Evolutionary conservation across 2,113 vertebrate species (phyloP), one percentile per base, ranked within the genome.

Genomic region (Hippocampus abdominalis): DNA sequence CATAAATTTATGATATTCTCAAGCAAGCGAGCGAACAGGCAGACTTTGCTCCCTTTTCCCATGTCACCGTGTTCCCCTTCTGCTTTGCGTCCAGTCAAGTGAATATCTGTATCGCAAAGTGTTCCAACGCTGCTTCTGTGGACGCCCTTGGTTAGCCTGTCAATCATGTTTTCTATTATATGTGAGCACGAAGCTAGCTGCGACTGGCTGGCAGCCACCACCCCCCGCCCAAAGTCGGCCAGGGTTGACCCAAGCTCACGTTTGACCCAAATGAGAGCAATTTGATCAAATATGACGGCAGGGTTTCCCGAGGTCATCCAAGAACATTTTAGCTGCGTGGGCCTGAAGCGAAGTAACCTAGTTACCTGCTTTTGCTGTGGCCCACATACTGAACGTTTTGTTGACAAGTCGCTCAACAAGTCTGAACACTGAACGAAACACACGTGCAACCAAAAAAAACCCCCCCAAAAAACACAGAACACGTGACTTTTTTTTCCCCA

Each of bases 41-140:
- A 29, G 49, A 68, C 66, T 40, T 56, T 66, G 53, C 48, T 36
- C 13, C 60, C 51, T 53, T 23, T 10, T 51, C 21, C 16, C 44
- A 46, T 25, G 9, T 48, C 1, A 68, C 18, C n/a, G 25, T 9
- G 27, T 62, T 62, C 29, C 25, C 59, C 59, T 62, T 62, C 32
- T 12, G 20, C n/a, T n/a, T 42, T 39, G 16, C 4, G 80, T 79
- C 70, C 71, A 51, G 11, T 3, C 16, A 48, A 48, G 46, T 48
- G 29, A 13, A 13, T 46, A 44, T 44, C 42, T 0, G 11, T 44
- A 11, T 9, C 42, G 9, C 2, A 42, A 42, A 13, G 42, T 46
- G 44, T 46, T 46, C 12, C 12, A 46, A 46, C 44, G 15, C 44
- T 10, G 13, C 44, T 15, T 15, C 3, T 13, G 4, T 46, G 44